phyloP scores from a whole-genome alignment of 2,888 invertebrate species.

The Lordiphosa andalusiaca region DNA sequence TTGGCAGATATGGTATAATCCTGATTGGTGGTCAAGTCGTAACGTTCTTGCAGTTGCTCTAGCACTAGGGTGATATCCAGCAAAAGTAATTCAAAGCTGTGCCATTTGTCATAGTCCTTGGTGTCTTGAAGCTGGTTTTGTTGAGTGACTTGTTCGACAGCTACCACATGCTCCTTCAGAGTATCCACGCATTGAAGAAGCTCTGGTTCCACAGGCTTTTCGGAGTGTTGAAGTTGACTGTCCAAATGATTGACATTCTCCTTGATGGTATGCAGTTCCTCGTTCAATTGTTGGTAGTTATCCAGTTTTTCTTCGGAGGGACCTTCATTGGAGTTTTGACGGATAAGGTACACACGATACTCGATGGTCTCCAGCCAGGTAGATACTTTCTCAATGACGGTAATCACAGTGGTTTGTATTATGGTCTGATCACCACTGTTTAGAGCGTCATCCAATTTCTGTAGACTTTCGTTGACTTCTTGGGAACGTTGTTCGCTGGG shows the following conservation, averaged over 20 bases:
- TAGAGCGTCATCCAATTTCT: constrained; percentile 81
- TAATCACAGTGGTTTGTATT: constrained; percentile 86
- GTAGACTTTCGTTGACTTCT: constrained; percentile 82
- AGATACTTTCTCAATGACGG: constrained; percentile 89
- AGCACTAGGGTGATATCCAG: constrained; percentile 79
- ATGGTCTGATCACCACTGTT: constrained; percentile 82
- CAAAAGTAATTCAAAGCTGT: constrained; percentile 85
- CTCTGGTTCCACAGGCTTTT: constrained; percentile 78
- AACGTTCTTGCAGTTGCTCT: constrained; percentile 73
- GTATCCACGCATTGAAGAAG: constrained; percentile 83
- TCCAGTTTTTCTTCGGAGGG: constrained; percentile 83
- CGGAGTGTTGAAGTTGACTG: constrained; percentile 81
- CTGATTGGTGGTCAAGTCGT: constrained; percentile 73
- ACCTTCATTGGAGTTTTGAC: constrained; percentile 82
- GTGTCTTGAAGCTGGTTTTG: constrained; percentile 83
- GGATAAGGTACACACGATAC: constrained; percentile 86
- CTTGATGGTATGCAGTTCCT: constrained; percentile 85
- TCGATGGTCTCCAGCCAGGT: constrained; percentile 93
- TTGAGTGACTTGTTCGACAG: constrained; percentile 85
- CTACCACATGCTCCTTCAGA: constrained; percentile 85
- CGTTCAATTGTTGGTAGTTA: constrained; percentile 84
- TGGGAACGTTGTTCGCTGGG: constrained; percentile 82
- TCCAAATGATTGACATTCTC: constrained; percentile 85
- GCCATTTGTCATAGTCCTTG: constrained; percentile 86
- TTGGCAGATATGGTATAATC: constrained; percentile 86